Base-by-base conservation (phyloP, 2,797 vertebrate species). In the Pygocentrus nattereri region DNA sequence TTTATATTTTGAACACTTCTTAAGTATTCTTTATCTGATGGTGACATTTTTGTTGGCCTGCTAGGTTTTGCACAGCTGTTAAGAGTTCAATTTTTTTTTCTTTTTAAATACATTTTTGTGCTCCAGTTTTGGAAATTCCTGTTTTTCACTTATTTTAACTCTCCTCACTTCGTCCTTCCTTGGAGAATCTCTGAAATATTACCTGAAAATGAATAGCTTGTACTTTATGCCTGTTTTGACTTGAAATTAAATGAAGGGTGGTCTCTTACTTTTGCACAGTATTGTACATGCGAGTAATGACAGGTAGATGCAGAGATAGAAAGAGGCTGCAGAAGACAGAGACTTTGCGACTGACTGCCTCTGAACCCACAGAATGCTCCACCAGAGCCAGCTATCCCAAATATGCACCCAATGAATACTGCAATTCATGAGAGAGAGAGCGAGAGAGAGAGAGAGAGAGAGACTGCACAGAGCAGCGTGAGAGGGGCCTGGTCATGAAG, bases 401-500 rank as follows among this genome's bases (percentile, higher is more conserved):
- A 85, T 80, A 86, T 87, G 78, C 47, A 41, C 68, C n/a, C 58
- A 0, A 31, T 88, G 87, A 87, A 87, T 83, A 78, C 58, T n/a
- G 27, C 38, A 56, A 87, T 88, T 84, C 84, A 87, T 73, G 52
- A 38, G 30, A 50, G 50, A 77, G 68, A 31, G 49, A 73, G 81
- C 71, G 74, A 81, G 74, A 38, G 38, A 52, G 62, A 16, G 73
- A n/a, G 67, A 21, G 67, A 15, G 38, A 58, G 34, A 34, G 78
- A 64, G 47, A 34, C 49, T 50, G 59, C 61, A 52, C 25, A 18
- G 54, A 34, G 69, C 52, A 81, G 59, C n/a, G 49, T 62, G 11
- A 71, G 52, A 82, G 67, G 41, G 58, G 77, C 62, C 25, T 61
- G 4, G 71, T 78, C 86, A 91, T 94, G 89, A 94, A 95, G 90